These are phyloP conservation scores for Drosophila quinaria DNA, from an alignment of 2,888 invertebrate species.

Conservation along the genomic window DNA sequence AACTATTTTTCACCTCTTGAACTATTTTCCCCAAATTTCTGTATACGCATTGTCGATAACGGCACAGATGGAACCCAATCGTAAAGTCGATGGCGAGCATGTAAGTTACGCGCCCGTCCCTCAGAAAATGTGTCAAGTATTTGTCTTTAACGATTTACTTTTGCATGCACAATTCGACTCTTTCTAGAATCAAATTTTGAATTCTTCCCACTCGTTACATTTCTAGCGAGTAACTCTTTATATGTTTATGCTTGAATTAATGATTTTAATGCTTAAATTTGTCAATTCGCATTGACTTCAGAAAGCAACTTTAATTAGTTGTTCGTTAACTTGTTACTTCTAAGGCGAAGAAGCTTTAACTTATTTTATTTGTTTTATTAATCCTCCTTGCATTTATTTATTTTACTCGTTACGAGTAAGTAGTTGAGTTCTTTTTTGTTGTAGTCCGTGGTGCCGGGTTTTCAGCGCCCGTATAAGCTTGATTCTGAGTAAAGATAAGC, in stretches of 20 bases:
- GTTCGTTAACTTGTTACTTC: too few relatives aligned
- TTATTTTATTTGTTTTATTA: too few relatives aligned
- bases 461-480: too few relatives aligned
- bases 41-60: slow-evolving; percentile 33
- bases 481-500: too few relatives aligned
- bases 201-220: background rate
- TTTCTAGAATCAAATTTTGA: background rate
- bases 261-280: background rate
- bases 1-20: slow-evolving; percentile 21
- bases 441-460: too few relatives aligned
- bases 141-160: slow-evolving; percentile 13
- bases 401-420: too few relatives aligned
- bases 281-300: background rate
- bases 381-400: too few relatives aligned
- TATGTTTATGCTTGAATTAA: background rate
- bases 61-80: slow-evolving; percentile 92
- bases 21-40: slow-evolving; percentile 25
- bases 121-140: background rate
- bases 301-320: background rate
- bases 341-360: too few relatives aligned
- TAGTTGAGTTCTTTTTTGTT: too few relatives aligned
- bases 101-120: slow-evolving; percentile 87
- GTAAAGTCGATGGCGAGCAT: slow-evolving; percentile 92
- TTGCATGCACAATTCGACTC: slow-evolving; percentile 12
- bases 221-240: background rate